These are phyloP conservation scores for Scortum barcoo DNA, from an alignment of 2,113 vertebrate genomes.

Conservation along the genomic window DNA sequence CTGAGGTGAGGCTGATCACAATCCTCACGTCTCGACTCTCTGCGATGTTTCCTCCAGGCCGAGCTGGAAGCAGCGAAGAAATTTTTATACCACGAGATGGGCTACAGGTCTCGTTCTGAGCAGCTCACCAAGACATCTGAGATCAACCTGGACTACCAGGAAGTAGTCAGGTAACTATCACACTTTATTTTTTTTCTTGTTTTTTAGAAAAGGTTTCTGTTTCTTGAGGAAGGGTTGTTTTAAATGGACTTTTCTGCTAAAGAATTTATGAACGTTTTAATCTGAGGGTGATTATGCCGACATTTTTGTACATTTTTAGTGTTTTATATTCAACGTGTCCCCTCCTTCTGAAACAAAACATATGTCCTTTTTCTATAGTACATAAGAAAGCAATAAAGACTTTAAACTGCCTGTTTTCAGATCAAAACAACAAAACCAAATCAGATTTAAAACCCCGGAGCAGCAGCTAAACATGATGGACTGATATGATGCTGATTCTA, in stretches of 20 bases:
- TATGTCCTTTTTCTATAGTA: neutral
- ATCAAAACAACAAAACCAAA: neutral
- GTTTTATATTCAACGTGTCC: neutral
- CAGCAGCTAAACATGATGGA: neutral
- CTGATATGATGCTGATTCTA: neutral
- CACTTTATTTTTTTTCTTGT: neutral
- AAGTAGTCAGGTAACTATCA: conserved; percentile 88
- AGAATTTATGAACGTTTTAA: too few species aligned
- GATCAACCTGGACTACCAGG: conserved; percentile 89
- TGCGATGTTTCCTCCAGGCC: conserved; percentile 78
- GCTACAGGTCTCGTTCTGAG: conserved; percentile 95
- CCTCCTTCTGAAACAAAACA: neutral
- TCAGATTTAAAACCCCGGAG: neutral
- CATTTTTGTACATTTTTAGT: too few species aligned
- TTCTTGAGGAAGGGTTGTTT: too few species aligned
- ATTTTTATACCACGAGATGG: conserved; percentile 97
- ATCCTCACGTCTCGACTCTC: too few species aligned
- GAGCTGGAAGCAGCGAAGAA: conserved; percentile 90
- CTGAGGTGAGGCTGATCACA: neutral
- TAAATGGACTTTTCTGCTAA: too few species aligned
- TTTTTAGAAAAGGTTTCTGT: too few species aligned
- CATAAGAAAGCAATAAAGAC: neutral
- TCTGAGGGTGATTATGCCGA: too few species aligned
- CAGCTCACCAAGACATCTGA: conserved; percentile 91
- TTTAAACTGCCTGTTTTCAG: too few species aligned